Base-by-base conservation (phyloP, 2,797 vertebrate species). In the Rhynchotus rufescens region DNA sequence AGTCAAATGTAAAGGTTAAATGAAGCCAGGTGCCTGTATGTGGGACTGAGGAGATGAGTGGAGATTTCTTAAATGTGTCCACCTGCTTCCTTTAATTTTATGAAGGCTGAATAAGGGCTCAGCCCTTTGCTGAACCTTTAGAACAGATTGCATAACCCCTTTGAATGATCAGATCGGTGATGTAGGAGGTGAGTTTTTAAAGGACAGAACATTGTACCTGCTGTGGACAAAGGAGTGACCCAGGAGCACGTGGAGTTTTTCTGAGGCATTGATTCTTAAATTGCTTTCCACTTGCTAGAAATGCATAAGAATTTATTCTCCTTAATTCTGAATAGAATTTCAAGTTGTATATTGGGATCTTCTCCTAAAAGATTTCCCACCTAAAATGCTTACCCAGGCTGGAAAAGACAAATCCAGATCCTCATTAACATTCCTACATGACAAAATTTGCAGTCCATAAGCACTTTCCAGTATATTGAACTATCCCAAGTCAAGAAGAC, bases 1-100 rank as follows among this genome's bases (percentile, higher is more conserved):
- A 86, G 85, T 78, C 83, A 95, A 66, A 51, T 80, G 28, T 68
- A 90, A 94, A 96, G 86, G 77, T 94, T 94, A 96, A 96, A 86
- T 88, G 69, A 90, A 96, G 62, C 86, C 91, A 94, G 86, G 84
- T 83, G 68, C 76, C 76, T 83, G 83, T 60, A 83, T 47, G 61
- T 94, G 62, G 71, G 68, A 71, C 44, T 80, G 80, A 87, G 59
- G 54, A 52, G 38, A 9, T 66, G 47, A 74, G 65, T 73, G 40
- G 54, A 90, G 47, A 40, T 36, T 59, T 26, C 64, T 71, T 64
- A 86, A 76, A 72, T 19, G n/a, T 76, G 67, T 76, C 54, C 61
- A 68, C 28, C 82, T 80, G 47, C 54, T 79, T 85, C 66, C 52
- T 83, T 65, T 66, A 60, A 44, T 93, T 36, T 49, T 44, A 9